Conservation (phyloP, 2,113 vertebrate genomes). For the Oophaga pumilio region DNA sequence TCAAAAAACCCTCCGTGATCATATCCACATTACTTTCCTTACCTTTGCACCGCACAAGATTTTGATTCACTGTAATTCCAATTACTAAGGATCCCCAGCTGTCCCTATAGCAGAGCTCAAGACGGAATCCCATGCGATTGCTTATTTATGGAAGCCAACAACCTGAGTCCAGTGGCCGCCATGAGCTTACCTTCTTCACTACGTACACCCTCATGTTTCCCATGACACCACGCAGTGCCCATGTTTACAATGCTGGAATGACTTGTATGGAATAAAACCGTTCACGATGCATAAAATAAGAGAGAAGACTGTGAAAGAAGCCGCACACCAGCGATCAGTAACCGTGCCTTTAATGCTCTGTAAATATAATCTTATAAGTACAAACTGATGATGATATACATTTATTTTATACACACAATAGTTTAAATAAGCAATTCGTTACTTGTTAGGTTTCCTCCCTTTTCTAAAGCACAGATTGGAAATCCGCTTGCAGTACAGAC, state of each 20-base stretch:
- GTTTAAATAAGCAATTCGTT: constrained; percentile 60
- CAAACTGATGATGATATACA: constrained; percentile 64
- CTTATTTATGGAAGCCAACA: not conserved
- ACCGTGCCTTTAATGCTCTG: constrained; percentile 66
- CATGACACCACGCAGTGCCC: not conserved
- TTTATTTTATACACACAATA: constrained; percentile 62
- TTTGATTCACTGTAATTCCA: no score
- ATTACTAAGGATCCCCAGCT: no score
- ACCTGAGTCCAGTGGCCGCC: no score
- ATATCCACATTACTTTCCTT: not conserved
- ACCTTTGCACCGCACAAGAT: not conserved
- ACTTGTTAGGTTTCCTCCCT: constrained; percentile 57
- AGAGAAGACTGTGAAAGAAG: constrained; percentile 1
- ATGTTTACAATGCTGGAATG: not conserved
- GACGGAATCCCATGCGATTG: not conserved
- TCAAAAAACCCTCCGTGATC: no score
- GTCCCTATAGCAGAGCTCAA: no score
- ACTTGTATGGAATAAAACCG: constrained; percentile 13
- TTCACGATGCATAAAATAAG: no score
- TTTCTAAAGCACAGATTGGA: constrained; percentile 64
- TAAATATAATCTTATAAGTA: constrained; percentile 63
- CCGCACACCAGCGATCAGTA: constrained; percentile 56
- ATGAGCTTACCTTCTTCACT: no score
- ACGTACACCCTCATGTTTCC: not conserved
- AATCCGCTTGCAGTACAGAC: constrained; percentile 59